Base-by-base conservation (phyloP, 2,113 vertebrate species). In the Siphamia tubifer region DNA sequence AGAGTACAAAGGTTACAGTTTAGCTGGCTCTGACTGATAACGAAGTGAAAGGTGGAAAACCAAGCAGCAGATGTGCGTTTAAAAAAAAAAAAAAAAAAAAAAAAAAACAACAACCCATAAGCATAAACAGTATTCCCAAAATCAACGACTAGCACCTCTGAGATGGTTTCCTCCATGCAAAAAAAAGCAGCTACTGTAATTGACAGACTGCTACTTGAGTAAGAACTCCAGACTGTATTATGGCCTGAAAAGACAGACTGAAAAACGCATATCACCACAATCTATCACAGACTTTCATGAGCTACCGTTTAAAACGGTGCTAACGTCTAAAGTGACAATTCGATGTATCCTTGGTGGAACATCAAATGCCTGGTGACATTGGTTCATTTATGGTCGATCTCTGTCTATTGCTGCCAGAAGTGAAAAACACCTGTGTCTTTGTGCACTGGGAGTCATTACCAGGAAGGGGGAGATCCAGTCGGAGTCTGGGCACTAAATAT, bases 91-190 rank as follows among this genome's bases (percentile, higher is more conserved):
- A 15, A 6, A 25, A 24, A 27, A n/a, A 31, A n/a, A n/a, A n/a
- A n/a, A n/a, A n/a, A n/a, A n/a, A n/a, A n/a, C n/a, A n/a, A n/a
- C n/a, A n/a, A n/a, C n/a, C n/a, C n/a, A n/a, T n/a, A n/a, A n/a
- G n/a, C n/a, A n/a, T n/a, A n/a, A n/a, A n/a, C n/a, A 44, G 57
- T 48, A 17, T 68, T 70, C 66, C 75, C 63, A 69, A 69, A 66
- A 62, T 65, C 63, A 49, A 53, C 6, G 0, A 49, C 47, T 68
- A 49, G 74, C 71, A 74, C 68, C 68, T 44, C 54, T 55, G 8
- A 66, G 27, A 53, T 53, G 36, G 68, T 74, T 75, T 76, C 58
- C 73, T 64, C 54, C 63, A 44, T 79, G 79, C 79, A 83, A 87
- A 88, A 78, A 74, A 75, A 65, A 17, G 21, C 19, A 74, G 52